Evolutionary conservation across 2,888 invertebrate genomes (phyloP), one percentile per base, ranked within the genome.

Genomic region (Notodonta dromedarius): DNA sequence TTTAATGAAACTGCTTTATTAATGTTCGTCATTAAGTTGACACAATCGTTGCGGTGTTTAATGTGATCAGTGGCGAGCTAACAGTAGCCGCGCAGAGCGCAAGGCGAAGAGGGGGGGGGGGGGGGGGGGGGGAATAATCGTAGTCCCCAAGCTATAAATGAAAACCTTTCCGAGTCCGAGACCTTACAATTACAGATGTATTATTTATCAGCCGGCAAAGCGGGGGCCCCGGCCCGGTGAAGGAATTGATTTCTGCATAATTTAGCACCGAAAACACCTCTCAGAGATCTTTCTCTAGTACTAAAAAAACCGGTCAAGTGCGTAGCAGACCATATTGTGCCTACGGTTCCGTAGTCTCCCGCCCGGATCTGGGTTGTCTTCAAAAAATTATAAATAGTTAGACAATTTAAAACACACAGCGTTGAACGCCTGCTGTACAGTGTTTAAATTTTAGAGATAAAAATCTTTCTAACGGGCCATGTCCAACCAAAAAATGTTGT

Each of bases 171-270:
- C 35, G 35, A 35, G 35, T 35, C 35, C 35, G 35, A 35, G 7
- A 35, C 35, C 35, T 77, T 87, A 88, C 90, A 90, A 92, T 93
- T 93, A 93, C 90, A 84, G 76, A 90, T 90, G 87, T 89, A 87
- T 91, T 91, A 93, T 91, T 90, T 91, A 92, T 88, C 87, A 87
- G 85, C 77, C 76, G 80, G 84, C 80, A 84, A 77, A 80, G 80
- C 76, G 81, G 75, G 79, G 80, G 81, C 80, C 69, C 78, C 82
- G 84, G 84, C 85, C 86, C 87, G 84, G 84, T 78, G 86, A 91
- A 91, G 89, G 88, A 93, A 93, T 93, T 93, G 93, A 93, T 93
- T 91, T 93, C 86, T 93, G 89, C 91, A 93, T 93, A 92, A 93
- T 93, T 93, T 91, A 93, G 83, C 85, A 90, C 82, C 82, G 86